Base-by-base conservation (phyloP, 2,888 invertebrate genomes). In the Leptinotarsa rubiginosa region DNA sequence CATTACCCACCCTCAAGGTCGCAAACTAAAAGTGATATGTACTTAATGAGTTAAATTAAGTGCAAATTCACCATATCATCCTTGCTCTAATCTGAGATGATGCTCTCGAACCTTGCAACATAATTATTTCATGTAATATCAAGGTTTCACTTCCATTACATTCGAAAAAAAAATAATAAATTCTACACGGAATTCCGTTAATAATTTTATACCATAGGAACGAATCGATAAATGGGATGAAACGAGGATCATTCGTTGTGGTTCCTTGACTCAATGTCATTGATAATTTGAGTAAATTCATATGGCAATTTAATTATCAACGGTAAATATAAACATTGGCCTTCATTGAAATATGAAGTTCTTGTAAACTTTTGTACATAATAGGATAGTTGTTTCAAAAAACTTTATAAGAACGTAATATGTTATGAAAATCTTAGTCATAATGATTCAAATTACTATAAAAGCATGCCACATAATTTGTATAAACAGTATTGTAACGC, bases 51-150 rank as follows among this genome's bases (percentile, higher is more conserved):
- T 70, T 71, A 59, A 70, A 66, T 66, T 71, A 69, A 72, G 72
- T 72, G 74, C 52, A 69, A 74, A 78, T 68, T 70, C 69, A 70
- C 74, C 73, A 65, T 52, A 68, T 65, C 65, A 77, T 74, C 78
- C 78, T 78, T 74, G 78, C 78, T 78, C 78, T 73, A 78, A 71
- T 78, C 78, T 72, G 65, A 56, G 69, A 66, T 64, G 73, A 78
- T 78, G 69, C 71, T 70, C n/a, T 65, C 49, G 54, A 50, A 72
- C 72, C 75, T 64, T 73, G 71, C 72, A 52, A 50, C 49, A 20
- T 71, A 69, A 71, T 69, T 47, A 56, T 70, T 69, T 65, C 65
- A 69, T 47, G 64, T 65, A 49, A 47, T 69, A 71, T 68, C 71
- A 75, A 70, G 70, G 64, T 70, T 64, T 25, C 54, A 13, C 49